Conservation (phyloP, 2,888 invertebrate species). For the Pollenia labialis region DNA sequence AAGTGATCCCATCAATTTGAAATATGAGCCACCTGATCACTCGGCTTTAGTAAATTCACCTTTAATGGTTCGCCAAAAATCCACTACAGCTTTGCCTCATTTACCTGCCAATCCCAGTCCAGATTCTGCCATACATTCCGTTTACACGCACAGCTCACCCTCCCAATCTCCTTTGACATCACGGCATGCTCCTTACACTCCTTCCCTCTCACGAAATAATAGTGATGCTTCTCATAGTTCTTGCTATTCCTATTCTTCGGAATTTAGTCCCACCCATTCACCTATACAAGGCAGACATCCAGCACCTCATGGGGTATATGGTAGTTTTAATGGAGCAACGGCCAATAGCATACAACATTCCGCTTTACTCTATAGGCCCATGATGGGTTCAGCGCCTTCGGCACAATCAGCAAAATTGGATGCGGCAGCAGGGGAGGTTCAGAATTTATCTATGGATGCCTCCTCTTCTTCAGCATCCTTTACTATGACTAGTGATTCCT, state of each 20-base stretch:
- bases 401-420: slow-evolving; percentile 43
- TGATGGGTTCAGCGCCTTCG: slow-evolving; percentile 76
- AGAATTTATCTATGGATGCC: slow-evolving; percentile 80
- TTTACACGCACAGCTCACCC: slow-evolving; percentile 92
- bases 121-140: slow-evolving; percentile 95
- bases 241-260: slow-evolving; percentile 93
- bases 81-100: slow-evolving; percentile 84
- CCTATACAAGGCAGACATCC: slow-evolving; percentile 90
- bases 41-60: slow-evolving; percentile 86
- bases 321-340: slow-evolving; percentile 79
- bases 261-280: slow-evolving; percentile 93
- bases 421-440: slow-evolving; percentile 73
- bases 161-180: slow-evolving; percentile 94
- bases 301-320: slow-evolving; percentile 78
- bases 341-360: slow-evolving; percentile 84
- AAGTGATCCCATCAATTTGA: slow-evolving; percentile 83
- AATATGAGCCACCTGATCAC: slow-evolving; percentile 80
- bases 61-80: slow-evolving; percentile 87
- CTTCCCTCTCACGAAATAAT: slow-evolving; percentile 94
- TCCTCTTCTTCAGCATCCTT: slow-evolving; percentile 79
- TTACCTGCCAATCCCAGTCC: slow-evolving; percentile 93
- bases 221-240: slow-evolving; percentile 96
- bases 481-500: slow-evolving; percentile 74
- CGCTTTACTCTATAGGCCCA: slow-evolving; percentile 85
- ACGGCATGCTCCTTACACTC: slow-evolving; percentile 91